Evolutionary conservation across 2,888 invertebrate species (phyloP).

Genomic region (Eupithecia exiguata): DNA sequence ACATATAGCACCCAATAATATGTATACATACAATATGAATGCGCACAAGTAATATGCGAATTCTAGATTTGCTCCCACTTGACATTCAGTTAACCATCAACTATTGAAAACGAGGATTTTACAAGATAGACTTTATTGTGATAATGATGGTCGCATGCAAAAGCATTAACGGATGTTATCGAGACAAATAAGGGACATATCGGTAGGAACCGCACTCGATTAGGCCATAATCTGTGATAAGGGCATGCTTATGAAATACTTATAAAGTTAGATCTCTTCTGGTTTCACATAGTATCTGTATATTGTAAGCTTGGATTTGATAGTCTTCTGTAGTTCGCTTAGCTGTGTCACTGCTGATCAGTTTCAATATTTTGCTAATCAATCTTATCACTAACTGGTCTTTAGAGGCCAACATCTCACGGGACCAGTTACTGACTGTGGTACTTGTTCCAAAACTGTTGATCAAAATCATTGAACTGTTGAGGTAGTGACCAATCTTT

Average conservation of each 20-base stretch:
- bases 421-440: constrained; percentile 26
- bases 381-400: constrained; percentile 7
- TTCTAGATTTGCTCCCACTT: constrained; percentile 44
- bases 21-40: constrained; percentile 48
- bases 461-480: constrained; percentile 50
- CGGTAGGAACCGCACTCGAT: constrained; percentile 71
- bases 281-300: constrained; percentile 59
- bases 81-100: constrained; percentile 36
- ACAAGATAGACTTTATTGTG: constrained; percentile 39
- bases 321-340: constrained; percentile 81
- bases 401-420: background rate
- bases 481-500: constrained; percentile 73
- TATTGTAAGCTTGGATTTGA: constrained; percentile 76
- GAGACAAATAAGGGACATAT: constrained; percentile 69
- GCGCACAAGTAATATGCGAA: constrained; percentile 60
- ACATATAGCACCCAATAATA: constrained; percentile 13
- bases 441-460: background rate
- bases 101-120: constrained; percentile 34
- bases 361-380: constrained; percentile 15
- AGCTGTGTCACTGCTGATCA: constrained; percentile 58
- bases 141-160: constrained; percentile 43
- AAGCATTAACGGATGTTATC: constrained; percentile 44
- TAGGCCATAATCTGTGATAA: constrained; percentile 82
- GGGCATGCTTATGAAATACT: constrained; percentile 78
- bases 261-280: constrained; percentile 62